Percentiles rank a stretch among this genome's conserved stretches.
These are phyloP conservation scores for Oryzias celebensis DNA, from an alignment of 2,113 vertebrate genomes.

Conservation along the genomic window DNA sequence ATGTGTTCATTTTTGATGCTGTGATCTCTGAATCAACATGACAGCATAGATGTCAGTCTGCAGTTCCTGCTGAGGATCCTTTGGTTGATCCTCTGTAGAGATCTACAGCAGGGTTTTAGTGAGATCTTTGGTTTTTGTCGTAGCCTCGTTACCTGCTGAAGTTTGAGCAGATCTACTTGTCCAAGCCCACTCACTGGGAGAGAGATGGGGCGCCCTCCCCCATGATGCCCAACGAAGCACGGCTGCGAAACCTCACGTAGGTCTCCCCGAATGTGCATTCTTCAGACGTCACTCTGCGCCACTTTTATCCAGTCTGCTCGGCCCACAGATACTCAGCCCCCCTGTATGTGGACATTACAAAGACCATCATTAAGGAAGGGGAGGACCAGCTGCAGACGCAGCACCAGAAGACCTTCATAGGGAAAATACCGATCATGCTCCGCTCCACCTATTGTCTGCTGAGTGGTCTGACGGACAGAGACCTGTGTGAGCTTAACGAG, in stretches of 20 bases:
- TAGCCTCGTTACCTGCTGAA: slow-evolving; percentile 95
- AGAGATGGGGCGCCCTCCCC: slow-evolving; percentile 96
- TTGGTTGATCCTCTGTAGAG: too few relatives aligned
- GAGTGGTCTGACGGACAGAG: slow-evolving; percentile 92
- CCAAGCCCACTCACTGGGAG: slow-evolving; percentile 98
- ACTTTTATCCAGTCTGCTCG: background rate
- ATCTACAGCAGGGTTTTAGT: background rate
- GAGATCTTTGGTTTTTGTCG: background rate
- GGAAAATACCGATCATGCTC: slow-evolving; percentile 98
- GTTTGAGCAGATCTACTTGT: slow-evolving; percentile 98
- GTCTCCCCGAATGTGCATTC: slow-evolving; percentile 13
- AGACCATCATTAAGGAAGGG: slow-evolving; percentile 97
- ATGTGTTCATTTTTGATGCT: too few relatives aligned
- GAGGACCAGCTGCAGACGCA: slow-evolving; percentile 97
- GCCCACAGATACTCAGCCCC: slow-evolving; percentile 91
- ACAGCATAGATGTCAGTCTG: too few relatives aligned
- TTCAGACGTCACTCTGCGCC: background rate
- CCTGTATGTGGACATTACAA: slow-evolving; percentile 97
- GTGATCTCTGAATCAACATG: too few relatives aligned
- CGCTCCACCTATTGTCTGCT: slow-evolving; percentile 95
- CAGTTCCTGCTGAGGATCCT: too few relatives aligned
- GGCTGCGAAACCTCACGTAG: slow-evolving; percentile 95
- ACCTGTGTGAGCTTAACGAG: slow-evolving; percentile 96
- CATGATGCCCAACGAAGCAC: slow-evolving; percentile 99
- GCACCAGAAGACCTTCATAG: slow-evolving; percentile 98